These are phyloP conservation scores for Cordilura impudica DNA, from an alignment of 2,888 invertebrate species.

Conservation along the genomic window DNA sequence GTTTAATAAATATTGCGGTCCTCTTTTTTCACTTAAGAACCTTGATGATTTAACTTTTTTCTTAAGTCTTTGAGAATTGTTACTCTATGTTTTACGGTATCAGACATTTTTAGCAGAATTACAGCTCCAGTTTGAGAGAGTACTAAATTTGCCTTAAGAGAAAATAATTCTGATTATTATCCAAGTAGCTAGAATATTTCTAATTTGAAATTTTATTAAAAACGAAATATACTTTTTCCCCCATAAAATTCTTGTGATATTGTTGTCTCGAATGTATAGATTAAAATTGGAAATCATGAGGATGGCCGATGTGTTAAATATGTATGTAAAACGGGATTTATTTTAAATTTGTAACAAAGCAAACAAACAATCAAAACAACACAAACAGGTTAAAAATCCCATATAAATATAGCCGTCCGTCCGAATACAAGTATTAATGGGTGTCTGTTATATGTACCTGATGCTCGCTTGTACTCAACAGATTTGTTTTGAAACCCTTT, in stretches of 20 bases:
- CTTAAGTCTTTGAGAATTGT: too few species aligned
- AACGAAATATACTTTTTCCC: not conserved
- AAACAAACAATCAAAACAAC: not conserved
- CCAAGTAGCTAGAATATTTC: too few species aligned
- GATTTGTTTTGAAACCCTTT: conserved; percentile 1
- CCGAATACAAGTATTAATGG: not conserved
- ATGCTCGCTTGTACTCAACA: not conserved
- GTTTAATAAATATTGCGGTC: too few species aligned
- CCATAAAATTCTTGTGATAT: not conserved
- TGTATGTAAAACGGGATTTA: conserved; percentile 32
- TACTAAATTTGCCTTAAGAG: too few species aligned
- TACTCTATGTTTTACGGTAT: too few species aligned
- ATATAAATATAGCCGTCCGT: not conserved
- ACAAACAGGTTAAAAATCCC: conserved; percentile 30
- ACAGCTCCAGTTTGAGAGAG: too few species aligned
- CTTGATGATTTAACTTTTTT: too few species aligned
- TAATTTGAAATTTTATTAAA: not conserved
- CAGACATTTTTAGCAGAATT: too few species aligned
- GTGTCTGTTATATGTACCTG: not conserved
- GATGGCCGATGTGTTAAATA: not conserved
- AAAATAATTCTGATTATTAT: too few species aligned
- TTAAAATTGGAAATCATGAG: not conserved
- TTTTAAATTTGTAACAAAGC: conserved; percentile 1
- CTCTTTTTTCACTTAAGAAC: too few species aligned
- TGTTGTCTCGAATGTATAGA: not conserved